Conservation (phyloP, 1,140 invertebrate genomes). For the Musca domestica region DNA sequence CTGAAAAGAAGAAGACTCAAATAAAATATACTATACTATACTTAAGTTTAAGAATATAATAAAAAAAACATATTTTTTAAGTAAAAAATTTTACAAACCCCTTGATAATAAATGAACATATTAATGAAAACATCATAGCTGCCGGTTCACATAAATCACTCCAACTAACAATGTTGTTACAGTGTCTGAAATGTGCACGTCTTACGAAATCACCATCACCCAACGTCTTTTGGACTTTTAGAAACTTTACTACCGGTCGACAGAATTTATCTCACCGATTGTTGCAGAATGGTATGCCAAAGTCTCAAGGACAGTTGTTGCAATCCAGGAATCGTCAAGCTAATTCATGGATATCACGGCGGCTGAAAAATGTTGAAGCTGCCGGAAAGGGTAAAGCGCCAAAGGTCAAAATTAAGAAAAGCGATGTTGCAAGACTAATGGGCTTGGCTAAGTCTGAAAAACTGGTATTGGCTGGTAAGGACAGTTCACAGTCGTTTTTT, state of each 20-base stretch:
- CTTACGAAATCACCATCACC: neutral
- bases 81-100: neutral
- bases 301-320: no score
- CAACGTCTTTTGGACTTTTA: no score
- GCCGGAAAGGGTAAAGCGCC: neutral
- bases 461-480: conserved; percentile 64
- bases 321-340: neutral
- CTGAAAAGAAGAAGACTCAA: no score
- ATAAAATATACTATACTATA: no score
- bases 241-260: no score
- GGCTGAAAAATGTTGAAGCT: neutral
- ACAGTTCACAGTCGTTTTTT: neutral
- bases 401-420: conserved; percentile 55
- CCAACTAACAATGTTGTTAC: neutral
- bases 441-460: conserved; percentile 69
- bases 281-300: no score
- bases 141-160: no score
- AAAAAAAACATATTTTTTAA: conserved; percentile 2
- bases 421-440: conserved; percentile 64
- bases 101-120: neutral
- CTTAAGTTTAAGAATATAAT: no score
- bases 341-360: neutral
- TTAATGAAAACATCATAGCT: no score
- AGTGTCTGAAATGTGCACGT: conserved; percentile 16
- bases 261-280: no score